phyloP scores from a whole-genome alignment of 2,797 vertebrate genomes.

The Chelon labrosus region DNA sequence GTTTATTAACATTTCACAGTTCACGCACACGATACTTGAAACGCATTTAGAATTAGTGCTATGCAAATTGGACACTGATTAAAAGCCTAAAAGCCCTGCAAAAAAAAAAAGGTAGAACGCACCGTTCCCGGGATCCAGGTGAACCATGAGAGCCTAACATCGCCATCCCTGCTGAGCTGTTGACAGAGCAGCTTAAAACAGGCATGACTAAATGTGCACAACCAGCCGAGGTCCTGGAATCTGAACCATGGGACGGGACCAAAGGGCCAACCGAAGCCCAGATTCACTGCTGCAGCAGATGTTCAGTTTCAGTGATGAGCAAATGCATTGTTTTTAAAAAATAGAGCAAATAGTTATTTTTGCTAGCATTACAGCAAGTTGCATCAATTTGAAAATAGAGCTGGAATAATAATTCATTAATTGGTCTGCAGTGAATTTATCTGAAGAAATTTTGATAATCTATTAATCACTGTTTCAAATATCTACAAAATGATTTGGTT shows the following conservation, averaged over 20 bases:
- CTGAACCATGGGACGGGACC: not conserved
- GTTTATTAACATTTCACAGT: constrained; percentile 4
- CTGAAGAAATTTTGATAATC: not conserved
- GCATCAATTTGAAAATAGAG: not conserved
- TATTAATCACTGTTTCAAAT: not conserved
- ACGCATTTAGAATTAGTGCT: constrained; percentile 13
- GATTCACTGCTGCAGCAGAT: constrained; percentile 10
- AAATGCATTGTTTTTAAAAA: not conserved
- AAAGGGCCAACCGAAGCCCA: not conserved
- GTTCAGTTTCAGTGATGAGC: not conserved
- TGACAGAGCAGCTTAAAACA: constrained; percentile 22
- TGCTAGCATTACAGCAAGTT: not conserved
- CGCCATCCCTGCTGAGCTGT: not conserved
- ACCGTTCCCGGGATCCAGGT: constrained; percentile 7
- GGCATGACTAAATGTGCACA: constrained; percentile 18
- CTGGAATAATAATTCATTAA: not conserved
- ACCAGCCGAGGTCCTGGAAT: constrained; percentile 9
- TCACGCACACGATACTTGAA: constrained; percentile 16
- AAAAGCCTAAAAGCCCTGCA: constrained; percentile 31
- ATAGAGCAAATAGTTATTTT: not conserved
- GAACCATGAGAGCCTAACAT: constrained; percentile 6
- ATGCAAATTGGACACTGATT: constrained; percentile 30
- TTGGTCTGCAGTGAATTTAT: not conserved
- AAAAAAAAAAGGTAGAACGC: constrained; percentile 8
- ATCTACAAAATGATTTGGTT: too few relatives aligned